Base-by-base conservation (phyloP, 2,113 vertebrate species). In the Motacilla tschutschensis region DNA sequence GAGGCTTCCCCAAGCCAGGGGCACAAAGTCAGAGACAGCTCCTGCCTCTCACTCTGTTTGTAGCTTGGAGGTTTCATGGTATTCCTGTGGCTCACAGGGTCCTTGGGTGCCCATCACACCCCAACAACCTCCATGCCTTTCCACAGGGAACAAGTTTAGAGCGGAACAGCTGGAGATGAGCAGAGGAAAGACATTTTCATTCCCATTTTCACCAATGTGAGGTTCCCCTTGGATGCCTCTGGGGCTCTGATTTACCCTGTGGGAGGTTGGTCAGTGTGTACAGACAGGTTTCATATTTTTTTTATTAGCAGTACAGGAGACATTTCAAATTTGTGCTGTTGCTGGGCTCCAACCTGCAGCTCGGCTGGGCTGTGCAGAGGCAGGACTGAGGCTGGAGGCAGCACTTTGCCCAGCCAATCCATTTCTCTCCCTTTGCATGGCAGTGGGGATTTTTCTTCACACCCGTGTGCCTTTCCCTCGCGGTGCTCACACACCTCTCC, bases 401-500 rank as follows among this genome's bases (percentile, higher is more conserved):
- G 57, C 44, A 7, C 28, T 71, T 80, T 76, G 55, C 57, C 55
- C 51, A 60, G 83, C 50, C 70, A 41, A 82, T 83, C 50, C 46
- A 35, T 79, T 79, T 6, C 83, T 64, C 77, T n/a, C 51, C 25
- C 2, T 60, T 89, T 21, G n/a, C 89, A 14, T 16, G 54, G 78
- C 85, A 50, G 50, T 26, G 54, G 55, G 48, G 50, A 8, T 76
- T 76, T 85, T 60, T 76, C 44, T 41, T 53, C 79, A 43, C 54
- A 24, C 47, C 47, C 55, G 0, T 28, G 33, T 73, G 46, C 87
- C 69, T 91, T 69, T 58, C 50, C 80, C 41, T 87, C 55, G 64
- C 90, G 21, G 29, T 6, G 63, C 93, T 91, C 83, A 4, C 93
- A 92, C 93, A 72, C 66, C 90, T 90, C 92, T 95, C 82, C 74